Evolutionary conservation across 1,140 invertebrate species (phyloP), one percentile per base, ranked within the genome.

Genomic region (Brachionus asplanchnoidis): DNA sequence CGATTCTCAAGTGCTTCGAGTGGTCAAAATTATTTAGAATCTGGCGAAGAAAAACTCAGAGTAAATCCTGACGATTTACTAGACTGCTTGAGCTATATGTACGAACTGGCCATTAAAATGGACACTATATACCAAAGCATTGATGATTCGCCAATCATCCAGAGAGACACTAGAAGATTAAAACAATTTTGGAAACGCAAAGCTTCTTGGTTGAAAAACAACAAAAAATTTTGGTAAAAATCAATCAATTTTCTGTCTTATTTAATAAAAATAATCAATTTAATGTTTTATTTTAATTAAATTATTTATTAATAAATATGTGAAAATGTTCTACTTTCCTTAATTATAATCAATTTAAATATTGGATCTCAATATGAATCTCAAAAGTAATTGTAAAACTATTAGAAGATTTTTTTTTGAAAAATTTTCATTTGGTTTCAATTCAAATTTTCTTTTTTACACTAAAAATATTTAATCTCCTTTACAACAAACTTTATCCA

Each of bases 131-230:
- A 40, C 20, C 28, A 36, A 42, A 40, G 4, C 42, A 17, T 44
- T 3, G 68, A 77, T 28, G 73, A 77, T 28, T 28, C 9, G 5
- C 11, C 40, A n/a, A 3, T 40, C 5, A 20, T 68, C 0, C 32
- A 65, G 0, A 36, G 79, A 32, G 23, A 82, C n/a, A 26, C 50
- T 9, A 60, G 79, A 82, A 53, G 79, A 28, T 26, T 82, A 8
- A 82, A 82, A 42, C 32, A 82, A 20, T 82, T 82, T 82, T 82
- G 79, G 79, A 82, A 82, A 26, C 50, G 79, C 28, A 42, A 20
- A 50, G 73, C 42, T 11, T 20, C 42, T 7, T 50, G 6, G 23
- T 3, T 23, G 12, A 73, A 65, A 42, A n/a, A 44, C 36, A 40
- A 44, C 20, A 82, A 82, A 44, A 60, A 65, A 40, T 82, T 82